These are phyloP conservation scores for Palloptera scutellata DNA, from an alignment of 2,888 invertebrate species.

Conservation along the genomic window DNA sequence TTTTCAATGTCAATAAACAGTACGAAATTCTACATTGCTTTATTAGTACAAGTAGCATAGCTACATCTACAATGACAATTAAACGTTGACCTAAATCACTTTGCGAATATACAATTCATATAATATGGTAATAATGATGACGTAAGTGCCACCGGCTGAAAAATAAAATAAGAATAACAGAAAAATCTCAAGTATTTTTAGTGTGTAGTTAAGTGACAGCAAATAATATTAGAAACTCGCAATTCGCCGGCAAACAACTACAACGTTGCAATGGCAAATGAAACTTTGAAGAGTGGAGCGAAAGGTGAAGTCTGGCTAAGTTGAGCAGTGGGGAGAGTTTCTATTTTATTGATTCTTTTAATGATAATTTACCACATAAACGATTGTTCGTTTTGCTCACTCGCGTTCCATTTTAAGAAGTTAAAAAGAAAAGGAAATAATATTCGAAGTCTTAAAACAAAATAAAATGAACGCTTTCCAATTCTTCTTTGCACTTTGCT, in stretches of 20 bases:
- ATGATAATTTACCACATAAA: slow-evolving; percentile 1
- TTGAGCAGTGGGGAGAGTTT: neutral
- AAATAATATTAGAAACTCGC: neutral
- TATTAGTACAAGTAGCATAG: neutral
- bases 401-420: too few species aligned
- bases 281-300: neutral
- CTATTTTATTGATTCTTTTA: neutral
- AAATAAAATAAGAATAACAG: slow-evolving; percentile 25
- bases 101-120: slow-evolving; percentile 25
- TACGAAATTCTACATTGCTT: too few species aligned
- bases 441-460: too few species aligned
- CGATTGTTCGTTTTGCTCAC: neutral
- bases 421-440: too few species aligned
- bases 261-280: too few species aligned
- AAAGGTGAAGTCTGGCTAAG: neutral
- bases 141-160: slow-evolving; percentile 47
- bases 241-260: neutral
- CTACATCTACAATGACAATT: slow-evolving; percentile 24
- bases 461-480: neutral
- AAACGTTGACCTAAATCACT: slow-evolving; percentile 54
- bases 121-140: slow-evolving; percentile 45
- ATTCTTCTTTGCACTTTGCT: slow-evolving; percentile 2
- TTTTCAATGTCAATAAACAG: too few species aligned
- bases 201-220: slow-evolving; percentile 21
- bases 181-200: neutral